Conservation (phyloP, 1,140 invertebrate species). For the Sarcophaga peregrina region DNA sequence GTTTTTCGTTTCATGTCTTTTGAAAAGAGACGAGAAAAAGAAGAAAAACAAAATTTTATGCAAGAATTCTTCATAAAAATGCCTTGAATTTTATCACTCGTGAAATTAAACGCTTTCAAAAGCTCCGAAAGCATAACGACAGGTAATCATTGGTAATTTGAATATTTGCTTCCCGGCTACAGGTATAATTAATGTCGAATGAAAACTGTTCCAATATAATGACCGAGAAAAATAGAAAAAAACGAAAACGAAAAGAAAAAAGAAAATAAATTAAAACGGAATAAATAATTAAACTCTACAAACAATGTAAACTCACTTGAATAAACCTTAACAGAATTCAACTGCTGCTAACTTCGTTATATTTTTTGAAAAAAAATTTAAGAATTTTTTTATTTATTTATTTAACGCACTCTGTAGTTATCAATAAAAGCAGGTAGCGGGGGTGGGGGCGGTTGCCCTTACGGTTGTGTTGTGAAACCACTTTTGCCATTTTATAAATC, state of each 20-base stretch:
- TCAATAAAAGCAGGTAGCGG: not conserved
- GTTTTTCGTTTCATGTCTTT: constrained; percentile 8
- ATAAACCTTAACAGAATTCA: too few species aligned
- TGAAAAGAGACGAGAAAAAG: not conserved
- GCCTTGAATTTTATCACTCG: constrained; percentile 13
- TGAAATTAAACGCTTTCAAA: constrained; percentile 3
- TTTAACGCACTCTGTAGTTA: not conserved
- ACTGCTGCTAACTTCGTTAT: too few species aligned
- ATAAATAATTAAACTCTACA: not conserved
- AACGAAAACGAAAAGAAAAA: not conserved
- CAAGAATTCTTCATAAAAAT: constrained; percentile 24
- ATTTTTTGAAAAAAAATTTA: not conserved
- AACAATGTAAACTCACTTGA: too few species aligned
- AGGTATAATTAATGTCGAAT: not conserved
- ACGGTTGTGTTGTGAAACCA: not conserved
- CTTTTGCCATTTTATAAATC: constrained; percentile 19
- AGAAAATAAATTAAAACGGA: not conserved
- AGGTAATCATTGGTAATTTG: constrained; percentile 15
- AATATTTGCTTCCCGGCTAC: not conserved
- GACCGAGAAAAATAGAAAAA: not conserved
- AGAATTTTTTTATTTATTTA: not conserved
- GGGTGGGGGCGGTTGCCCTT: too few species aligned
- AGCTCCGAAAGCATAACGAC: constrained; percentile 13
- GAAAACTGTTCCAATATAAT: not conserved
- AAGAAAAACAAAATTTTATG: not conserved